Base-by-base conservation (phyloP, 2,797 vertebrate species). In the Lemur catta region DNA sequence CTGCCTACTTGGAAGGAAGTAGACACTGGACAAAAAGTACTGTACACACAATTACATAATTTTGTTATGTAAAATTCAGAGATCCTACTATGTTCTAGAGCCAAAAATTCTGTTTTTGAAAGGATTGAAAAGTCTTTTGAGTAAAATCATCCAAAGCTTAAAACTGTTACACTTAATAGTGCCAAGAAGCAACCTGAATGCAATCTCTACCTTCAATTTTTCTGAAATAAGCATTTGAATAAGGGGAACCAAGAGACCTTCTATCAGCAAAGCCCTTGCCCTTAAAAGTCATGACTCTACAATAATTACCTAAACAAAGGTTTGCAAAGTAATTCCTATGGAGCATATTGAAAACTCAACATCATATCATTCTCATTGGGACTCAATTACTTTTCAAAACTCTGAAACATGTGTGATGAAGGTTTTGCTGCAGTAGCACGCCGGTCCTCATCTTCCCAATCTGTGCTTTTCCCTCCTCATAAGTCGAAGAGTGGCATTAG, bases 21-120 rank as follows among this genome's bases (percentile, higher is more conserved):
- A 69, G 63, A 71, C 4, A 20, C 50, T 35, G 57, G 41, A 85
- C 76, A 95, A 76, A 85, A 89, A 59, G n/a, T 30, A 87, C 17
- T n/a, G 1, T 28, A 61, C 7, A 50, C 6, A 63, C 4, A 72
- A 59, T 76, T 75, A 43, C 74, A 80, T 30, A 81, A 72, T 91
- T 94, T 67, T 82, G 8, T 78, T 75, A 79, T 55, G 26, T 69
- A 94, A 92, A 95, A 93, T 59, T 87, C 63, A 88, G 10, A 4
- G 28, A 67, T 80, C 46, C 46, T 33, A 41, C 48, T 74, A 61
- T 78, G 43, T 69, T 81, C 41, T 79, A 84, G 41, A 91, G 41
- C 52, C 15, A 89, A 89, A 92, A 81, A 81, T 80, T 79, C 78
- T 84, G 30, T 71, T 78, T 48, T n/a, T 28, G 33, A 41, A 61